Percentiles rank a stretch among this genome's conserved stretches.
These are phyloP conservation scores for Fratercula arctica DNA, from an alignment of 2,797 vertebrate species.

Conservation along the genomic window DNA sequence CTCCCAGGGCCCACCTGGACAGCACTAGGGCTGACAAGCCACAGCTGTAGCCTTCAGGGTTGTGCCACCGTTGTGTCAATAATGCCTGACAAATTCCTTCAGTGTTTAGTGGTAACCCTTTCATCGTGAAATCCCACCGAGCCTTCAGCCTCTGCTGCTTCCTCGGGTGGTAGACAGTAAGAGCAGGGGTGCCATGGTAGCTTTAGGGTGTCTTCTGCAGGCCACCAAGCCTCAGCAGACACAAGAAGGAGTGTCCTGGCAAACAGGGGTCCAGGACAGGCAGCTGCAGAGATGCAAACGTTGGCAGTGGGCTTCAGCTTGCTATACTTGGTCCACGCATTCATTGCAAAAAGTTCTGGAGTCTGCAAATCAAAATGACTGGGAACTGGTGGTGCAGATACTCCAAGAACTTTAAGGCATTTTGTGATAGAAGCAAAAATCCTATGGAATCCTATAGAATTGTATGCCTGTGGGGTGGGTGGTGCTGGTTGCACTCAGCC, in stretches of 20 bases:
- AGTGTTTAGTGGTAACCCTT: not conserved
- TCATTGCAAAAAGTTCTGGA: constrained; percentile 15
- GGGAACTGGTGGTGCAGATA: not conserved
- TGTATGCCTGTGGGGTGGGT: not conserved
- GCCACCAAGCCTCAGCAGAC: not conserved
- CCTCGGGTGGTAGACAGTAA: not conserved
- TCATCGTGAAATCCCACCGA: not conserved
- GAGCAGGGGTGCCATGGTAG: not conserved
- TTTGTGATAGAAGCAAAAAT: not conserved
- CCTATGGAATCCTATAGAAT: not conserved
- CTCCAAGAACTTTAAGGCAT: not conserved
- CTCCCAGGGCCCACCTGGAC: not conserved
- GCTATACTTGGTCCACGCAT: not conserved
- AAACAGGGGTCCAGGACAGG: not conserved
- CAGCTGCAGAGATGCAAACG: not conserved
- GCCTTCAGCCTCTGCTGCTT: not conserved
- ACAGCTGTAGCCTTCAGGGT: not conserved
- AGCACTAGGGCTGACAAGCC: not conserved
- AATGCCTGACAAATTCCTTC: not conserved
- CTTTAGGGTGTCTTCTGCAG: not conserved
- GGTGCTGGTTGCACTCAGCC: not conserved
- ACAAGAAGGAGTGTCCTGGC: not conserved
- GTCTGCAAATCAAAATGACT: not conserved
- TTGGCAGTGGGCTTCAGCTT: not conserved
- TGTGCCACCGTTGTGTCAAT: fast-evolving